Percentiles rank a stretch among this genome's conserved stretches.
Conservation (phyloP, 2,797 vertebrate genomes). For the Pachyuromys duprasi region DNA sequence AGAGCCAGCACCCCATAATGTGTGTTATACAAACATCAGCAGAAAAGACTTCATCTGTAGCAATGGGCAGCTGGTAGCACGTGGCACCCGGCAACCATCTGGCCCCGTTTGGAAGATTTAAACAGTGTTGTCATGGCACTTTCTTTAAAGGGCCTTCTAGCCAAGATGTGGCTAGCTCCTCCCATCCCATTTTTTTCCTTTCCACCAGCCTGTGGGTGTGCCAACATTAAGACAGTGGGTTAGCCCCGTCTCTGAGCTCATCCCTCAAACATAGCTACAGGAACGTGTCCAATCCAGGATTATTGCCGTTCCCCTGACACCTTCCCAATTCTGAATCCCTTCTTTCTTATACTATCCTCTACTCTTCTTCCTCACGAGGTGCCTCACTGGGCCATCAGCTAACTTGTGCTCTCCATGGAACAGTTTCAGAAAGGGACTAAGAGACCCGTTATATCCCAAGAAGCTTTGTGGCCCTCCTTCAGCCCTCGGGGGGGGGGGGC, state of each 20-base stretch:
- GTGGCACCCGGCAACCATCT: constrained; percentile 59
- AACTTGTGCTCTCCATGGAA: not conserved
- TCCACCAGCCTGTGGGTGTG: constrained; percentile 68
- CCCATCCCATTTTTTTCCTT: not conserved
- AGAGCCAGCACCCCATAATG: constrained; percentile 59
- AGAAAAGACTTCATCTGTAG: constrained; percentile 76
- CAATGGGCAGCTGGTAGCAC: constrained; percentile 75
- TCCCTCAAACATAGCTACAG: constrained; percentile 31
- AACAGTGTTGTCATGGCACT: constrained; percentile 71
- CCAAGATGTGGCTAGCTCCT: constrained; percentile 67
- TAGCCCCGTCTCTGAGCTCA: constrained; percentile 42
- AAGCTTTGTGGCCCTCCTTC: not conserved
- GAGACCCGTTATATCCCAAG: not conserved
- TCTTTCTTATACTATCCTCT: not conserved
- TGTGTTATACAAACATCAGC: constrained; percentile 46
- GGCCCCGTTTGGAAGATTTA: constrained; percentile 76
- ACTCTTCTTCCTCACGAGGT: not conserved
- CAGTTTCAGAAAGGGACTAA: not conserved
- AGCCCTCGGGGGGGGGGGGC: not conserved
- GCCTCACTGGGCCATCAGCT: not conserved
- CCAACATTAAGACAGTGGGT: constrained; percentile 59
- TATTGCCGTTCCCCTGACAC: constrained; percentile 12
- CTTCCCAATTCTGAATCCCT: not conserved
- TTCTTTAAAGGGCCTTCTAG: constrained; percentile 73
- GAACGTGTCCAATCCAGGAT: not conserved